phyloP scores from a whole-genome alignment of 1,140 invertebrate species.

The Drosophila teissieri region DNA sequence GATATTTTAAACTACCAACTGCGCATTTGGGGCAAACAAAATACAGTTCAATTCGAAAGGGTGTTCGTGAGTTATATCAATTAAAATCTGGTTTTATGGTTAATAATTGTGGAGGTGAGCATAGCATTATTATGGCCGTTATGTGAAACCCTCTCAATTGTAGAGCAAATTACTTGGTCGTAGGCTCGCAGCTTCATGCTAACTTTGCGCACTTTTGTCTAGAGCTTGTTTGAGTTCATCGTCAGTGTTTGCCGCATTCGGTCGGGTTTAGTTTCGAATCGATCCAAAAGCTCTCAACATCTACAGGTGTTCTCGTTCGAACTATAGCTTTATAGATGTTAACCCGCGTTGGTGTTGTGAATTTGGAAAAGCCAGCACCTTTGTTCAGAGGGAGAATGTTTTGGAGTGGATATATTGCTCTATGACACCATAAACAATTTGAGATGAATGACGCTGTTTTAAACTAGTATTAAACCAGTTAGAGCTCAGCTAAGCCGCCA shows the following conservation, averaged over 20 bases:
- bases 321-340: slow-evolving; percentile 1
- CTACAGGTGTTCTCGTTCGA: slow-evolving; percentile 24
- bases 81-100: slow-evolving; percentile 27
- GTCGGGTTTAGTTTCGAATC: slow-evolving; percentile 31
- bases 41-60: slow-evolving; percentile 24
- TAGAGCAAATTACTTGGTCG: slow-evolving; percentile 52
- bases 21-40: slow-evolving; percentile 13
- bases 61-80: slow-evolving; percentile 17
- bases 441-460: slow-evolving; percentile 46
- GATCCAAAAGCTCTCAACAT: slow-evolving; percentile 3
- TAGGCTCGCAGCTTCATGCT: slow-evolving; percentile 24
- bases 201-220: slow-evolving; percentile 46
- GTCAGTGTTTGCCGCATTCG: slow-evolving; percentile 48
- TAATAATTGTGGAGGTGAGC: slow-evolving; percentile 23
- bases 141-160: slow-evolving; percentile 21
- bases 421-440: slow-evolving; percentile 30
- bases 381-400: slow-evolving; percentile 5
- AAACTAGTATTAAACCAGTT: slow-evolving; percentile 72
- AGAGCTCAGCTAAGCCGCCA: slow-evolving; percentile 34
- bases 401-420: slow-evolving; percentile 8
- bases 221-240: slow-evolving; percentile 55
- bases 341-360: slow-evolving; percentile 31
- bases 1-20: slow-evolving; percentile 5
- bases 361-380: slow-evolving; percentile 13
- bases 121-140: slow-evolving; percentile 26